These are phyloP conservation scores for Vidua chalybeata DNA, from an alignment of 2,113 vertebrate species.

Conservation along the genomic window DNA sequence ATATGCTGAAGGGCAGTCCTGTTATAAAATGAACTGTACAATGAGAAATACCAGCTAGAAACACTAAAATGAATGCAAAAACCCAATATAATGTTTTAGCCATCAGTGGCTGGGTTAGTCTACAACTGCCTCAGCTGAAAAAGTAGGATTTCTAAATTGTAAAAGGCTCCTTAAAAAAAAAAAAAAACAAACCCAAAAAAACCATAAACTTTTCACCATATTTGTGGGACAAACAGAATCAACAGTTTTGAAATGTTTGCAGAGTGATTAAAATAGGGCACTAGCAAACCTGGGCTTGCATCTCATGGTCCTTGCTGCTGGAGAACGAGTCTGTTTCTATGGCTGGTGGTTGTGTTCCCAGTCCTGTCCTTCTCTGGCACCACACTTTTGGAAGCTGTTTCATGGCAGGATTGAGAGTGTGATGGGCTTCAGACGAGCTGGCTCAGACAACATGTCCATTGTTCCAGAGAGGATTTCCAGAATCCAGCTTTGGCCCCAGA, in stretches of 20 bases:
- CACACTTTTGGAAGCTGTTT: background rate
- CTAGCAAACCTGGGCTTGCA: background rate
- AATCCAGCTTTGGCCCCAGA: background rate
- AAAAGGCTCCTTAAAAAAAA: background rate
- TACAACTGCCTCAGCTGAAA: background rate
- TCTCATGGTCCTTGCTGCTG: background rate
- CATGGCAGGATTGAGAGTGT: background rate
- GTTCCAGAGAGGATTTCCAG: background rate
- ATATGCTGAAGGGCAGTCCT: background rate
- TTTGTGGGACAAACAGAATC: background rate
- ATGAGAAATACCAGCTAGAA: constrained; percentile 5
- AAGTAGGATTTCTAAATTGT: background rate
- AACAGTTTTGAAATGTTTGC: background rate
- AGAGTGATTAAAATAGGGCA: background rate
- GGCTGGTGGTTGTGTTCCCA: background rate
- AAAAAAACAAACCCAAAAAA: background rate
- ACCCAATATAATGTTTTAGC: background rate
- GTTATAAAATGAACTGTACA: background rate
- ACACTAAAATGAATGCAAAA: background rate
- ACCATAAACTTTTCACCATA: background rate
- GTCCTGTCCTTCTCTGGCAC: background rate
- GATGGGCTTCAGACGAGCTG: background rate
- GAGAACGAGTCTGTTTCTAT: background rate
- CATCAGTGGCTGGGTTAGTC: background rate
- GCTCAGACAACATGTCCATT: background rate